Evolutionary conservation across 2,113 vertebrate species (phyloP).

Genomic region (Megaceryle maxima): DNA sequence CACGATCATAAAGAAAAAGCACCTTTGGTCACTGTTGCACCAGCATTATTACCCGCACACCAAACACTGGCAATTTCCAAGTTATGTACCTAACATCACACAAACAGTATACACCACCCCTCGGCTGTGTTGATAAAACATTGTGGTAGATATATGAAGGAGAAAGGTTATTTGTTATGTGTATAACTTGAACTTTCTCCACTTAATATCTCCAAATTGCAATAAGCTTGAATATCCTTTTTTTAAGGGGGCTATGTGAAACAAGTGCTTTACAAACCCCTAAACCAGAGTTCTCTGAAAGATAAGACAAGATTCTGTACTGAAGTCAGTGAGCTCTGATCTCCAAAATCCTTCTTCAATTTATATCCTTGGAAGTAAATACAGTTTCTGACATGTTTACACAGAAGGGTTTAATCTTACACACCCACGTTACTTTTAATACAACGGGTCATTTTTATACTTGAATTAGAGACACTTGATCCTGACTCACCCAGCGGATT

Average conservation of each 20-base stretch:
- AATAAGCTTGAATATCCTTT: background rate
- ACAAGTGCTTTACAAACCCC: background rate
- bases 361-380: background rate
- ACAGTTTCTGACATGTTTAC: background rate
- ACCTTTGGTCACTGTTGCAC: background rate
- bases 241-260: background rate
- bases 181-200: background rate
- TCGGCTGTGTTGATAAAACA: background rate
- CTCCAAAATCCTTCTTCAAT: background rate
- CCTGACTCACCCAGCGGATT: background rate
- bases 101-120: background rate
- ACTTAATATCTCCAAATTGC: background rate
- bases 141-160: rapidly evolving
- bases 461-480: background rate
- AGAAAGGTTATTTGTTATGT: background rate
- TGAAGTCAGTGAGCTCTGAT: background rate
- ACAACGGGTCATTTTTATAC: background rate
- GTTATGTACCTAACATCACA: background rate
- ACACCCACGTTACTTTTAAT: background rate
- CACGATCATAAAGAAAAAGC: background rate
- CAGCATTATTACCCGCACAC: background rate
- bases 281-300: background rate
- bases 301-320: background rate
- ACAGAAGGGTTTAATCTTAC: background rate
- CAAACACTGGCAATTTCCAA: background rate